Percentiles rank a stretch among this genome's conserved stretches.
phyloP scores from a whole-genome alignment of 2,888 invertebrate genomes.

The Gymnosoma rotundatum region DNA sequence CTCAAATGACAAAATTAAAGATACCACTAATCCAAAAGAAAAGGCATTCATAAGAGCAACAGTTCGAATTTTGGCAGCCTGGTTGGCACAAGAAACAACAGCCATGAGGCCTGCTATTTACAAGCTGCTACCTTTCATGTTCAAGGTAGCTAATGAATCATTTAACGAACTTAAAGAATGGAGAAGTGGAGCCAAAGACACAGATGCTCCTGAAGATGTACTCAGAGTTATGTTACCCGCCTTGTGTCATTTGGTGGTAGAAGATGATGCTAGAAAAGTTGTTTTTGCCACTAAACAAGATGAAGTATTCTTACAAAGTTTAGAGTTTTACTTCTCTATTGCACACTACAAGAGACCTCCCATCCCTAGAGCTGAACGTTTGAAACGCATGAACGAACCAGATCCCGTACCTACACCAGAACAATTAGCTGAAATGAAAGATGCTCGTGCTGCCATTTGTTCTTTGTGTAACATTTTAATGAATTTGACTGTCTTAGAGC shows the following conservation, averaged over 20 bases:
- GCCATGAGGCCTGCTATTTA: constrained; percentile 93
- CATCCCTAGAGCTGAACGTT: constrained; percentile 90
- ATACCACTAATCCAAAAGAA: constrained; percentile 86
- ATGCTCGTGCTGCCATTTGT: constrained; percentile 92
- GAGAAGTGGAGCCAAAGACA: constrained; percentile 86
- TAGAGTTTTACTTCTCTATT: constrained; percentile 93
- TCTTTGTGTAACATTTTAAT: constrained; percentile 95
- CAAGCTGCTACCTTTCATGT: constrained; percentile 90
- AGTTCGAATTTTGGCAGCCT: constrained; percentile 92
- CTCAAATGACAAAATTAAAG: constrained; percentile 88
- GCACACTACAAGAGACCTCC: constrained; percentile 92
- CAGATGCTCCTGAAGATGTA: constrained; percentile 86
- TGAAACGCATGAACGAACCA: constrained; percentile 89
- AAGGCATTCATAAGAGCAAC: constrained; percentile 92
- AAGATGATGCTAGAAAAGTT: constrained; percentile 92
- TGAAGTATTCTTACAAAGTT: constrained; percentile 89
- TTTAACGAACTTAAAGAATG: constrained; percentile 89
- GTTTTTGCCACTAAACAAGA: constrained; percentile 90
- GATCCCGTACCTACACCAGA: constrained; percentile 89
- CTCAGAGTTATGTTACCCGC: constrained; percentile 93
- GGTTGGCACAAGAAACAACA: constrained; percentile 95
- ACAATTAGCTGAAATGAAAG: constrained; percentile 91
- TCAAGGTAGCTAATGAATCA: constrained; percentile 90
- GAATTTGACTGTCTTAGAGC: constrained; percentile 94
- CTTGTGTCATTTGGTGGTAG: constrained; percentile 94